Evolutionary conservation across 2,888 invertebrate genomes (phyloP), one percentile per base, ranked within the genome.

Genomic region (Augochlorella aurata): DNA sequence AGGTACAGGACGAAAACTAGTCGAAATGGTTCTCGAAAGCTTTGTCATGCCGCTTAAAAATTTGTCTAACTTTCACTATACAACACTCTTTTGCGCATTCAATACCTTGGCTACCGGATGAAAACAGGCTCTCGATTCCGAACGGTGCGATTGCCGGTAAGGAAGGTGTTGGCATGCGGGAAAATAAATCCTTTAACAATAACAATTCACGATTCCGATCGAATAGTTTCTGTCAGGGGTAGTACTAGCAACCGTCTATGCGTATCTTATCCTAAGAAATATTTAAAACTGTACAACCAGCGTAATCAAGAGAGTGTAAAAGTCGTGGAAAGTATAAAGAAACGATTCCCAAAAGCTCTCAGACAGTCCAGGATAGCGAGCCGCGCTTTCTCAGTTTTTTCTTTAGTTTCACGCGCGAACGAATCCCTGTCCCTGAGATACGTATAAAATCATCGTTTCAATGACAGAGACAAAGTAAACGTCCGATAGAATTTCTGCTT

Each of bases 401-500:
- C 61, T 65, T 65, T 58, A 44, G 65, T 44, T 65, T 5, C 14
- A 44, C 16, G 8, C 45, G 24, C 66, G 8, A 47, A 45, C 45
- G 12, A 14, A 45, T 21, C 44, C 45, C 49, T 29, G 45, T 67
- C 49, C 47, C 67, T 49, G 67, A 49, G 67, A 61, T 49, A 47
- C n/a, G 65, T 65, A 65, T 18, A 73, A 73, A 81, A 69, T 81
- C 21, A 54, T 8, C 66, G 68, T 83, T 61, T 52, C 47, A 72
- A 81, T 66, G 77, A 78, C 70, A 52, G 24, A 54, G 16, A 24
- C 44, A 65, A 81, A 73, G 54, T 69, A 82, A 82, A 72, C 83
- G 69, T 68, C 54, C 29, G 52, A 12, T 61, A 50, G 73, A 82
- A 58, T 58, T 58, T 68, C 82, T 71, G 68, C 50, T 71, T 71